A percentile compares a stretch with the other conserved stretches of the same genome.
Conservation (phyloP, 2,797 vertebrate genomes). For the Agapornis canus region DNA sequence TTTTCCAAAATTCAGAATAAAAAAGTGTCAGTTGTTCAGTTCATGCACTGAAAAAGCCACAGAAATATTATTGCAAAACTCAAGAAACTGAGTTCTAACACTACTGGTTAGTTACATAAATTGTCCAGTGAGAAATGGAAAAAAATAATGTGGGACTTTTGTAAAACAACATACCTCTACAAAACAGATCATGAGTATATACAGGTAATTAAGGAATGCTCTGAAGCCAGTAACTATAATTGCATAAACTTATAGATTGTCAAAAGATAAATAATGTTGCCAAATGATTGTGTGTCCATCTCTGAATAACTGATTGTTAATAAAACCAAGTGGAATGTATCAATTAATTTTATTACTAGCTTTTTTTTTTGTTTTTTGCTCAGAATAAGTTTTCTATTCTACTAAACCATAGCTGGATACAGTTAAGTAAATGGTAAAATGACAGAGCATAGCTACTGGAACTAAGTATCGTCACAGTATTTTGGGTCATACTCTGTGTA, state of each 20-base stretch:
- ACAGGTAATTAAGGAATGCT: not conserved
- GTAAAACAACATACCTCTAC: not conserved
- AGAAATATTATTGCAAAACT: not conserved
- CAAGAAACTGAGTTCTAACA: not conserved
- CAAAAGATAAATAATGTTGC: not conserved
- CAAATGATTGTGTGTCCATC: not conserved
- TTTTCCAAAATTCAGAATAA: not conserved
- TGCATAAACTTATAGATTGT: not conserved
- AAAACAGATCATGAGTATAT: not conserved
- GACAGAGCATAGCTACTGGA: not conserved
- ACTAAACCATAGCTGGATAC: not conserved
- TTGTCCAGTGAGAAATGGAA: not conserved
- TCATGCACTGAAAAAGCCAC: not conserved
- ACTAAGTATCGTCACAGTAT: not conserved
- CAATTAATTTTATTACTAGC: not conserved
- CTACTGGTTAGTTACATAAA: not conserved
- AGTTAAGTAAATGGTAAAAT: not conserved
- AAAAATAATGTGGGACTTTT: fast-evolving
- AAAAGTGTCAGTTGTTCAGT: not conserved
- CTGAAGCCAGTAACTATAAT: not conserved
- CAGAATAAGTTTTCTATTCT: not conserved
- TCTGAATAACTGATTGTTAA: not conserved
- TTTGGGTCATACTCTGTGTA: not conserved
- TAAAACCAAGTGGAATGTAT: not conserved
- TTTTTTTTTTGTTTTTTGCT: not conserved